These are phyloP conservation scores for Apeltes quadracus DNA, from an alignment of 2,113 vertebrate species.

Conservation along the genomic window DNA sequence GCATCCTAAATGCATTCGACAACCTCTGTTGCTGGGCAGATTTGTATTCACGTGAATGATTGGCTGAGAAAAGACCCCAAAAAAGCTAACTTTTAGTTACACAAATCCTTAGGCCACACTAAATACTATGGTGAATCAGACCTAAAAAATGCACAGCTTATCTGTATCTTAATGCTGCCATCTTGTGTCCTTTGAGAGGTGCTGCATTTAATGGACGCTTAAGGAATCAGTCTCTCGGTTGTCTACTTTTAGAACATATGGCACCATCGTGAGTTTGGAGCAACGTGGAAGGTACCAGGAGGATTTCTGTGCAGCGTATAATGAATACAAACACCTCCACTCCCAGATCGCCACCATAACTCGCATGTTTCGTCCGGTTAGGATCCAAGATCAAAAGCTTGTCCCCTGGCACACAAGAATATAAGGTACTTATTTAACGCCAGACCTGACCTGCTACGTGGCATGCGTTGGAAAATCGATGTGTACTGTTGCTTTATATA, in stretches of 20 bases:
- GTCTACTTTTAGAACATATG: constrained; percentile 72
- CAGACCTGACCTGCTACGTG: not conserved
- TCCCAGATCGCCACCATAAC: constrained; percentile 81
- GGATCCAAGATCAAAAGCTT: constrained; percentile 84
- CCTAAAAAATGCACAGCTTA: not conserved
- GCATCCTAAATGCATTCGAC: too few species aligned
- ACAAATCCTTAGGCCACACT: too few species aligned
- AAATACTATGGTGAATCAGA: not conserved
- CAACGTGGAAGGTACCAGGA: constrained; percentile 81
- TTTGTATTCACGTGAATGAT: too few species aligned
- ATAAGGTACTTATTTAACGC: constrained; percentile 74
- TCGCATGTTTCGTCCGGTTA: constrained; percentile 82
- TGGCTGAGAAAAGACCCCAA: too few species aligned
- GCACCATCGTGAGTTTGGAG: constrained; percentile 71
- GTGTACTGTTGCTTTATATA: not conserved
- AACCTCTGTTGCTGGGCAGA: too few species aligned
- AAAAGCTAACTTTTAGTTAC: too few species aligned
- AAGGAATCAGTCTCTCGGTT: not conserved
- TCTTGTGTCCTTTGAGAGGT: constrained; percentile 53
- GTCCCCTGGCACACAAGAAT: constrained; percentile 80
- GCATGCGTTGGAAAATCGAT: too few species aligned
- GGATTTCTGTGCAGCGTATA: constrained; percentile 84
- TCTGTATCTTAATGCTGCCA: constrained; percentile 36
- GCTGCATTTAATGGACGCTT: constrained; percentile 9
- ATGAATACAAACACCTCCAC: constrained; percentile 82